Evolutionary conservation across 37 sponge, comb jelly and placozoan genomes (phyloP), one percentile per base, ranked within the genome.

Genomic region (Eunapius fragilis): DNA sequence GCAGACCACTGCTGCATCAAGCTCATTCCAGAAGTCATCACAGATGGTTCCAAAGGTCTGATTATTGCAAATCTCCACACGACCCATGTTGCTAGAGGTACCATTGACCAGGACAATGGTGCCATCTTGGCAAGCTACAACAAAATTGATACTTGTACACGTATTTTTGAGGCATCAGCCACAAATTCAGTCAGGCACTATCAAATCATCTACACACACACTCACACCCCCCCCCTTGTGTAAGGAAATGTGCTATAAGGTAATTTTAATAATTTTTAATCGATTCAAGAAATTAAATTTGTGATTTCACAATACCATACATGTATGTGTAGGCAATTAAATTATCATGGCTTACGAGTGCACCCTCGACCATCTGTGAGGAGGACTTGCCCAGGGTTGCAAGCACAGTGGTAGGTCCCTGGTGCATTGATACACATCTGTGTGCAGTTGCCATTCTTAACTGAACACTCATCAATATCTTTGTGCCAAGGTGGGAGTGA

Each of bases 401-500:
- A 86, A 41, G 50, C 37, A 33, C 87, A 87, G 80, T 72, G 49
- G 72, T 33, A 87, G 50, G 68, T 48, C 0, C 80, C 87, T 0
- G 27, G 28, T 5, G 75, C 75, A 74, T 78, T 68, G 30, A 12
- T 11, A 28, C 84, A 83, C n/a, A 14, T 31, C 5, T 27, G 68
- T 31, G 49, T 36, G 45, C 84, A 84, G 75, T 25, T 36, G 27
- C 75, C n/a, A 2, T 2, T 31, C 0, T 25, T 38, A 26, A 27
- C 6, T 32, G 25, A 70, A 69, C 88, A 88, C 33, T 81, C 75
- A 88, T 88, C 25, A 0, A 75, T 48, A 70, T 88, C 88, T 82
- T 19, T 58, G 14, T 11, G 58, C 22, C 6, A 2, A 2, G 14
- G 58, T 17, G 58, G 17, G n/a, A n/a, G n/a, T n/a, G n/a, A n/a